These are phyloP conservation scores for Drosophila quinaria DNA, from an alignment of 2,888 invertebrate species.

Conservation along the genomic window DNA sequence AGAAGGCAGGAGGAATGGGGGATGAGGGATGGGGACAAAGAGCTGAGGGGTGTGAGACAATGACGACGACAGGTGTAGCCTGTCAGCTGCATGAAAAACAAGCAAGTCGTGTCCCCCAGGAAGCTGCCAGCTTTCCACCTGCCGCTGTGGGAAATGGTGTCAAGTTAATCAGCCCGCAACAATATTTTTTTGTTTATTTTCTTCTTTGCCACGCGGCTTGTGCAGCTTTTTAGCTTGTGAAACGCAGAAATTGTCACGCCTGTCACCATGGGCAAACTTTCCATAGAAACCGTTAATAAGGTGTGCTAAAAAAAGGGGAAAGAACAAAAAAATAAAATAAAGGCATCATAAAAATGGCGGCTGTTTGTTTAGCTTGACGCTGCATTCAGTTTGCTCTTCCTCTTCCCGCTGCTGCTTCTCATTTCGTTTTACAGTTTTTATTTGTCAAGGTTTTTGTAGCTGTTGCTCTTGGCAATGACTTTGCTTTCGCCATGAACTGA, in stretches of 20 bases:
- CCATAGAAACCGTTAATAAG: constrained; percentile 76
- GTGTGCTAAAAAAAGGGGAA: constrained; percentile 47
- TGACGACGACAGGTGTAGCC: constrained; percentile 72
- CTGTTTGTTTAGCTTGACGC: constrained; percentile 63
- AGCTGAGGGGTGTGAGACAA: constrained; percentile 17
- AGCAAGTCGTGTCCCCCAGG: constrained; percentile 27
- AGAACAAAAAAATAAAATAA: constrained; percentile 6
- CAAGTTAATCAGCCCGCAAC: constrained; percentile 75
- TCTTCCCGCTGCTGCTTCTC: neutral
- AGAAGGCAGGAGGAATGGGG: neutral
- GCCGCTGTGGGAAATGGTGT: constrained; percentile 48
- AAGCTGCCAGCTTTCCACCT: constrained; percentile 1
- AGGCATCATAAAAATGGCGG: constrained; percentile 65
- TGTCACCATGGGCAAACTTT: constrained; percentile 57
- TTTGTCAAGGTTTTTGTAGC: constrained; percentile 40
- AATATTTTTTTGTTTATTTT: constrained; percentile 30
- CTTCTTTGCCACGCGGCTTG: constrained; percentile 30
- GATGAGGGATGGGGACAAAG: neutral
- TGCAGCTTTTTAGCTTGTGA: constrained; percentile 50
- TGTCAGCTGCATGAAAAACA: constrained; percentile 67
- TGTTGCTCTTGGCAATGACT: constrained; percentile 78
- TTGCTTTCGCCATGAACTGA: constrained; percentile 48
- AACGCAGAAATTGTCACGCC: constrained; percentile 65
- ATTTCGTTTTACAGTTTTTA: constrained; percentile 47
- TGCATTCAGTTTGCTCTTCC: constrained; percentile 29